phyloP scores from a whole-genome alignment of 2,797 vertebrate species.

The Hippopotamyrus pictus region DNA sequence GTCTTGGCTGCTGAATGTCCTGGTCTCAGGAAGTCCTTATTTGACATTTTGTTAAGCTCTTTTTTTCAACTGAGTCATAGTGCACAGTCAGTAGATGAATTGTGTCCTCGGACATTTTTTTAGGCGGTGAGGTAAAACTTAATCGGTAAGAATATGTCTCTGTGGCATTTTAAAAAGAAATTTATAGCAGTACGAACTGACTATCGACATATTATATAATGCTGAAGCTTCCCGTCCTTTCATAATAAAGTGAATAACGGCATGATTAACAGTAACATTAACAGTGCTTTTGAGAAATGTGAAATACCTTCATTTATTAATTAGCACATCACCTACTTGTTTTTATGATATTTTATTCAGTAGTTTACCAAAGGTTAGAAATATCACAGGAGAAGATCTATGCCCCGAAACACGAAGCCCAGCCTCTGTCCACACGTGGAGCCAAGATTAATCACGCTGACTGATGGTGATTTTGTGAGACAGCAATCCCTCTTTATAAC shows the following conservation, averaged over 20 bases:
- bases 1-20: not conserved
- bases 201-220: not conserved
- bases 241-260: not conserved
- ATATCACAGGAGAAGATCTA: not conserved
- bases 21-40: not conserved
- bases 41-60: not conserved
- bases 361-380: not conserved
- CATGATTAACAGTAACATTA: not conserved
- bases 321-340: not conserved
- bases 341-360: not conserved
- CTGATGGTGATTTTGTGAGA: constrained; percentile 24
- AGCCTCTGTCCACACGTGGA: not conserved
- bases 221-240: not conserved
- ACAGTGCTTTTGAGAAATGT: not conserved
- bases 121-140: not conserved
- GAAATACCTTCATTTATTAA: not conserved
- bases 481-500: constrained; percentile 26
- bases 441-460: constrained; percentile 19
- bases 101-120: not conserved
- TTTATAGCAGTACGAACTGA: not conserved
- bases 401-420: not conserved
- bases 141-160: not conserved
- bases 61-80: not conserved
- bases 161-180: not conserved
- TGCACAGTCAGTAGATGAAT: not conserved